Evolutionary conservation across 2,888 invertebrate genomes (phyloP).

Genomic region (Physocephala rufipes): DNA sequence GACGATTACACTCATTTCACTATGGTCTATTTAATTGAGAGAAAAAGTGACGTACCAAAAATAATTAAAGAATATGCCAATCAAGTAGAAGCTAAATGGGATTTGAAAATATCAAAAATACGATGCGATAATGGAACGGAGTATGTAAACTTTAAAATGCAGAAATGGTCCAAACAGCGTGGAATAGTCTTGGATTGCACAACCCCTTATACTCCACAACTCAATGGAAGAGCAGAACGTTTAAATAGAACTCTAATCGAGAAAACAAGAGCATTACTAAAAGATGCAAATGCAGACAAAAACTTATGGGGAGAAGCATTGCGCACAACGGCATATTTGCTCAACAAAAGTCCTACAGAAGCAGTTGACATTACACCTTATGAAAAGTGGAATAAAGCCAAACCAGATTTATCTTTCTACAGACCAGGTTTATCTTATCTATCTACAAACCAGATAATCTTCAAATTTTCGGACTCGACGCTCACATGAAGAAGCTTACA

Average conservation of each 20-base stretch:
- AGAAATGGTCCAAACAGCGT: too few relatives aligned
- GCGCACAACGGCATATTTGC: constrained; percentile 1
- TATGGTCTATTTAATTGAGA: constrained; percentile 2
- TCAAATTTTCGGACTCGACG: too few relatives aligned
- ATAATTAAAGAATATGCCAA: constrained; percentile 14
- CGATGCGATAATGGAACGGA: constrained; percentile 30
- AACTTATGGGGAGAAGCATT: too few relatives aligned
- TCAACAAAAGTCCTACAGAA: constrained; percentile 13
- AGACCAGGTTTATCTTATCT: too few relatives aligned
- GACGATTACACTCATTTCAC: constrained; percentile 10
- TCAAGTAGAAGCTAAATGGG: background rate
- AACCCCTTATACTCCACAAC: constrained; percentile 1
- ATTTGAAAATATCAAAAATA: constrained; percentile 22
- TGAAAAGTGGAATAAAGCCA: constrained; percentile 25
- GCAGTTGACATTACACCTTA: constrained; percentile 17
- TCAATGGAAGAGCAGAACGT: background rate
- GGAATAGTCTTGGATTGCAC: constrained; percentile 12
- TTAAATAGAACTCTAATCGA: too few relatives aligned
- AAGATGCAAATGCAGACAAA: too few relatives aligned
- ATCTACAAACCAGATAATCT: too few relatives aligned
- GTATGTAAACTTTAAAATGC: constrained; percentile 22
- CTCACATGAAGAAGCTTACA: too few relatives aligned
- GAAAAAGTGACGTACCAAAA: constrained; percentile 12
- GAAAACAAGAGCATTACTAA: too few relatives aligned
- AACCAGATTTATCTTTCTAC: too few relatives aligned